Evolutionary conservation across 2,797 vertebrate species (phyloP).

Genomic region (Falco cherrug): DNA sequence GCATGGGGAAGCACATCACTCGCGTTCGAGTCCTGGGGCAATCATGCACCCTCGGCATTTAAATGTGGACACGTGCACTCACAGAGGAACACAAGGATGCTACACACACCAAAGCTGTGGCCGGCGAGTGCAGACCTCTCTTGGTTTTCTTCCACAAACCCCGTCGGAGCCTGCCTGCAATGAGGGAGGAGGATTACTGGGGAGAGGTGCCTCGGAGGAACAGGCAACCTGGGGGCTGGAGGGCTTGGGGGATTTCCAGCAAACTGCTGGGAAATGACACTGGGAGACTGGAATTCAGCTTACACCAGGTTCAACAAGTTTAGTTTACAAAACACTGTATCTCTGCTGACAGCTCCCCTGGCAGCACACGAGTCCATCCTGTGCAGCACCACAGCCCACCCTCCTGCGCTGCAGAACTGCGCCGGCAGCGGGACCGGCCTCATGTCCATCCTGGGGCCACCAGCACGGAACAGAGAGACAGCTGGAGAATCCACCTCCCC

Average conservation of each 20-base stretch:
- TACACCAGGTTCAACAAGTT: background rate
- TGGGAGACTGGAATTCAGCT: background rate
- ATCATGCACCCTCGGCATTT: background rate
- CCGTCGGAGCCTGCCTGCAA: rapidly evolving
- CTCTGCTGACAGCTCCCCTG: background rate
- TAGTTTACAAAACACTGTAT: background rate
- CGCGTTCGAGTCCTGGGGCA: rapidly evolving
- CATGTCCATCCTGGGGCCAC: background rate
- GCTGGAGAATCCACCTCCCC: background rate
- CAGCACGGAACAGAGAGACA: rapidly evolving
- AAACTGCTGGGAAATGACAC: background rate
- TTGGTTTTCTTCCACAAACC: background rate
- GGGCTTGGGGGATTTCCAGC: background rate
- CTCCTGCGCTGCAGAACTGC: rapidly evolving
- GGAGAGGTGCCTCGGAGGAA: rapidly evolving
- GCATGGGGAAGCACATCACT: rapidly evolving
- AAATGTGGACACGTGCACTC: rapidly evolving
- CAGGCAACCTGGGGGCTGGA: too few species aligned
- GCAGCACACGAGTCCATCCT: background rate
- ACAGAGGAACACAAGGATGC: rapidly evolving
- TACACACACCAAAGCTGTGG: rapidly evolving
- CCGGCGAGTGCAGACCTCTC: background rate
- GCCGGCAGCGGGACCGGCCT: rapidly evolving
- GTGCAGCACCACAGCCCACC: background rate
- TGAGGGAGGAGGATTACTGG: background rate